phyloP scores from a whole-genome alignment of 2,888 invertebrate species.

The Bellardia pandia region DNA sequence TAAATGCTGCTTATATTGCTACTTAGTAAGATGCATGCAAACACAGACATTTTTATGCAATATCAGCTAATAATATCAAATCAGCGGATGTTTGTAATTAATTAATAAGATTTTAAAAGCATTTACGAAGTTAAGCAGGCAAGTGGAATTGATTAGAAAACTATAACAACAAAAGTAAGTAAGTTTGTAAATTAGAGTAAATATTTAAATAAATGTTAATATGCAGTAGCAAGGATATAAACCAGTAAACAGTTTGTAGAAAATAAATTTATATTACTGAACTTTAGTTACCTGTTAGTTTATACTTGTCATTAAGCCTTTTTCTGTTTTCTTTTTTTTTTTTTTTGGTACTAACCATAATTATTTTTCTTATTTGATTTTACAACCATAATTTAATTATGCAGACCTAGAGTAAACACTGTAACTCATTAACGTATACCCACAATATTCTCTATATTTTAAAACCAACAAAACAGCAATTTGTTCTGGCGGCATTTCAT shows the following conservation, averaged over 20 bases:
- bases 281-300: neutral
- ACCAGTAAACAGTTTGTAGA: neutral
- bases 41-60: neutral
- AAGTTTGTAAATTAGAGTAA: neutral
- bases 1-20: neutral
- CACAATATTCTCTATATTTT: constrained; percentile 1
- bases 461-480: neutral
- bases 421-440: constrained; percentile 62
- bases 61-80: constrained; percentile 8
- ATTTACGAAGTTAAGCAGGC: neutral
- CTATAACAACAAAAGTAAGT: neutral
- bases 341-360: neutral
- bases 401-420: constrained; percentile 42
- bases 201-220: neutral
- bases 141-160: neutral
- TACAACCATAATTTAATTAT: constrained; percentile 23
- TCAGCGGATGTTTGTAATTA: constrained; percentile 47
- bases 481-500: constrained; percentile 62
- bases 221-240: neutral
- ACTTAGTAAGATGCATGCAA: neutral
- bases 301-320: neutral
- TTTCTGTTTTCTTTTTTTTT: neutral
- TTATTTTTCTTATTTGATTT: neutral
- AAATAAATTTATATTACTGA: neutral
- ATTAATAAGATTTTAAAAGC: constrained; percentile 68